Conservation (phyloP, 2,888 invertebrate species). For the Zygaena filipendulae region DNA sequence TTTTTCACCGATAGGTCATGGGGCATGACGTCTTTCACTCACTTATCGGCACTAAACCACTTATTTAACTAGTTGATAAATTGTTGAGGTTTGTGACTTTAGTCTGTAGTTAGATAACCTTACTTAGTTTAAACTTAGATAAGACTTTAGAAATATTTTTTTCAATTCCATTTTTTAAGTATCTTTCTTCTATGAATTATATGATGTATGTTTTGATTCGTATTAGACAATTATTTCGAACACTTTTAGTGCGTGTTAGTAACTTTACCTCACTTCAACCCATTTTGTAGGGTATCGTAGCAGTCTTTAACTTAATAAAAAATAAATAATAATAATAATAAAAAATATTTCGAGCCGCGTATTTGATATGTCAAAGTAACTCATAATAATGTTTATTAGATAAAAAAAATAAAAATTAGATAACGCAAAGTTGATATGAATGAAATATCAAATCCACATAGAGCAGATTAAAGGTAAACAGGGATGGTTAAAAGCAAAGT, state of each 20-base stretch:
- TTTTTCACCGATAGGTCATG: conserved; percentile 55
- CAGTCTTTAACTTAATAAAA: too few species aligned
- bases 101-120: conserved; percentile 46
- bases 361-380: conserved; percentile 67
- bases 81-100: conserved; percentile 55
- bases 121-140: conserved; percentile 40
- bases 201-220: conserved; percentile 16
- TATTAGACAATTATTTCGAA: conserved; percentile 22
- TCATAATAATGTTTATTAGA: conserved; percentile 63
- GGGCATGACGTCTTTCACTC: conserved; percentile 51
- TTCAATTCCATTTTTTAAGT: conserved; percentile 29
- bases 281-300: conserved; percentile 61
- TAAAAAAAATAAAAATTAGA: conserved; percentile 56
- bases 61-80: conserved; percentile 44
- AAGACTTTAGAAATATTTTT: conserved; percentile 37
- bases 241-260: conserved; percentile 18
- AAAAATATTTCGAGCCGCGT: conserved; percentile 68
- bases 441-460: conserved; percentile 39
- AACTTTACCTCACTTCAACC: conserved; percentile 46
- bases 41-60: conserved; percentile 56
- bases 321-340: too few species aligned
- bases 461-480: conserved; percentile 65
- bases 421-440: conserved; percentile 53
- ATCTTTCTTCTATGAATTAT: too few species aligned
- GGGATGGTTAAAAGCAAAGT: conserved; percentile 60